phyloP scores from a whole-genome alignment of 2,113 vertebrate species.

The Caranx ignobilis region DNA sequence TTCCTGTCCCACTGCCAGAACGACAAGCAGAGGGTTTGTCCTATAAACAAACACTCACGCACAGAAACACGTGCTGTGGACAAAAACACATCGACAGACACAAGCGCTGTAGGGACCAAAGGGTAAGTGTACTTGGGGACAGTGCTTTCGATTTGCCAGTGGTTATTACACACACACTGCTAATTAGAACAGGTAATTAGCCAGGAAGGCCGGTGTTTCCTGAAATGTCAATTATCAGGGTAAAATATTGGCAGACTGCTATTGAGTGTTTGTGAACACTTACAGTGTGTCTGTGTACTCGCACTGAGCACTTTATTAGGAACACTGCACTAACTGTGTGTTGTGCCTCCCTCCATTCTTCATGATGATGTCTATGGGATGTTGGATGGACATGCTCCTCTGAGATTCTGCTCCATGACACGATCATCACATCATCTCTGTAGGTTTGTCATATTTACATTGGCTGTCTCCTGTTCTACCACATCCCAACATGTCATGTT shows the following conservation, averaged over 20 bases:
- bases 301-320: neutral
- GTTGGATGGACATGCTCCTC: too few relatives aligned
- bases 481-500: neutral
- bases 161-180: constrained; percentile 44
- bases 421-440: too few relatives aligned
- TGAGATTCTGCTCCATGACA: too few relatives aligned
- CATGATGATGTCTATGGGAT: neutral
- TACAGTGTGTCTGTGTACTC: neutral
- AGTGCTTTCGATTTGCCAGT: constrained; percentile 13
- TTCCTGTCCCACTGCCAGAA: constrained; percentile 34
- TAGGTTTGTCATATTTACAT: neutral
- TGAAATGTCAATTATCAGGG: constrained; percentile 15
- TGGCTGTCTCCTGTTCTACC: neutral
- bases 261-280: neutral
- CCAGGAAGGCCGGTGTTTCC: constrained; percentile 5
- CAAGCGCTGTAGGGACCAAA: constrained; percentile 29
- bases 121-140: constrained; percentile 30
- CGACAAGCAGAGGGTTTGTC: constrained; percentile 32
- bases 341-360: neutral
- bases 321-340: neutral
- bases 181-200: constrained; percentile 57
- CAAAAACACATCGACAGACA: constrained; percentile 10
- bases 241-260: neutral
- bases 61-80: neutral
- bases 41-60: neutral